Conservation (phyloP, 2,797 vertebrate species). For the Petrocephalus sullivani region DNA sequence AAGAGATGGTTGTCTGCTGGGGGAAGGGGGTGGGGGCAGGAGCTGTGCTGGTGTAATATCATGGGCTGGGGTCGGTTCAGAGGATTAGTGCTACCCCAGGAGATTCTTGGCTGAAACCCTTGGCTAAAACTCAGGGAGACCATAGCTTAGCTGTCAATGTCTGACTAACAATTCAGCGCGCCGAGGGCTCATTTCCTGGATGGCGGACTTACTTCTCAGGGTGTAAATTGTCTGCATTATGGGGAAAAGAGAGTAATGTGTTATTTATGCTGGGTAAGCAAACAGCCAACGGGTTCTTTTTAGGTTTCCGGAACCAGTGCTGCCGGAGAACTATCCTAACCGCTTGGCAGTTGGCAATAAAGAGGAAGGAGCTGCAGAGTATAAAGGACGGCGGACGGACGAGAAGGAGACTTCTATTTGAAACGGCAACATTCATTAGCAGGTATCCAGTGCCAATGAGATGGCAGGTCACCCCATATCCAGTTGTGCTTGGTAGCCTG, state of each 20-base stretch:
- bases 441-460: not conserved
- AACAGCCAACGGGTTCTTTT: not conserved
- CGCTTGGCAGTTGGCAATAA: not conserved
- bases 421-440: not conserved
- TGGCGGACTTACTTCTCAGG: not conserved
- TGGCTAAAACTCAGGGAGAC: not conserved
- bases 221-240: not conserved
- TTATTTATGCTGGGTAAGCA: constrained; percentile 10
- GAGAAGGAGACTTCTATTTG: not conserved
- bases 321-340: not conserved
- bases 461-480: not conserved
- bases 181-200: not conserved
- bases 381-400: not conserved
- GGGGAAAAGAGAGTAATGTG: not conserved
- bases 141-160: not conserved
- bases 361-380: not conserved
- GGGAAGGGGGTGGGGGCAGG: too few relatives aligned
- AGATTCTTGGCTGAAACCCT: not conserved
- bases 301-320: not conserved
- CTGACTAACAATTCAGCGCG: not conserved
- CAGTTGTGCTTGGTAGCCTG: not conserved
- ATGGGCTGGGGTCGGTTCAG: not conserved
- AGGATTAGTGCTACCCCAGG: constrained; percentile 18
- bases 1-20: not conserved
- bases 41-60: not conserved